Evolutionary conservation across 1,140 invertebrate genomes (phyloP), one percentile per base, ranked within the genome.

Genomic region (Oscheius sp.): DNA sequence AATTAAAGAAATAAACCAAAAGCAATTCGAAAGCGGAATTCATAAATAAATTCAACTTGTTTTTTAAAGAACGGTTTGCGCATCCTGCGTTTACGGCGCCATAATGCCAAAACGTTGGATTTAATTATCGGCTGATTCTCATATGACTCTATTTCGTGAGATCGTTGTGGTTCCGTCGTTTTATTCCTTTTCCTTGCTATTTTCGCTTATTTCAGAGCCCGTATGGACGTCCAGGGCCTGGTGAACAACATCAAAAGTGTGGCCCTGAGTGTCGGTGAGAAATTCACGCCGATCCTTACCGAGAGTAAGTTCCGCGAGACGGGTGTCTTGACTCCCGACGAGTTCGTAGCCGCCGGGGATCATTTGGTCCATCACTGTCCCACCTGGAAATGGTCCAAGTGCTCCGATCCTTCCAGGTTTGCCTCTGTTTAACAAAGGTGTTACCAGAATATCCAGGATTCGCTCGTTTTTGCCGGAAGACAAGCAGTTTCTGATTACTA

Each of bases 271-370:
- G 93, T 98, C 26, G 96, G 94, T 4, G 94, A 97, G 86, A 94
- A 93, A 86, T 88, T 98, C 77, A 97, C 93, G 52, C 96, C 96
- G 35, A 91, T 99, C 72, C 86, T 99, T 63, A 97, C 94, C 90
- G 94, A 98, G 87, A 97, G 95, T 4, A 98, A 97, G 86, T 99
- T 99, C 86, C 90, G 91, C 78, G 96, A 99, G 87, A 98, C 95
- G 58, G 96, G 96, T 45, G 94, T 99, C 0, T 85, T 99, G 10
- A 99, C 96, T n/a, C 89, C 89, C 35, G 89, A 89, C 42, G 91
- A 97, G 87, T 99, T 97, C 90, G 90, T 98, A 1, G 92, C 91
- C 59, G 95, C 95, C 66, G 97, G 97, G 2, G 97, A 99, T 86
- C 95, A 99, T 85, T 86, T 99, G 26, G 95, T 99, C 0, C 95